These are phyloP conservation scores for Salpingus planirostris DNA, from an alignment of 2,888 invertebrate genomes.

Conservation along the genomic window DNA sequence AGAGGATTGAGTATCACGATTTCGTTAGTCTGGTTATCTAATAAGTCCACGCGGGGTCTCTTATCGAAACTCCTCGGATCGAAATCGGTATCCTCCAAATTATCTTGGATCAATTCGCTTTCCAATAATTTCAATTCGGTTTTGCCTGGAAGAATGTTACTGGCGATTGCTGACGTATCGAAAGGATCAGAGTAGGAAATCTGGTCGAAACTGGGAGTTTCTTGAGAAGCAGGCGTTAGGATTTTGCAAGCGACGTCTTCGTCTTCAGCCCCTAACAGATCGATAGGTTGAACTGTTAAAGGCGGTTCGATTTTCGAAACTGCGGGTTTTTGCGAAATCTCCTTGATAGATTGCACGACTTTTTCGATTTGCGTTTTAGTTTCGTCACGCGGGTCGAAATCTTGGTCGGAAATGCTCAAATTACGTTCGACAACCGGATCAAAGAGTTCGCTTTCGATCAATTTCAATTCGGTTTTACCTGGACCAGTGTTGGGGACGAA, in stretches of 20 bases:
- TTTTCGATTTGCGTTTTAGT: constrained; percentile 29
- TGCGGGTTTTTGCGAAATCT: constrained; percentile 36
- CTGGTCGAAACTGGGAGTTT: constrained; percentile 27
- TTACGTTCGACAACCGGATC: constrained; percentile 27
- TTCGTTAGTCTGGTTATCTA: constrained; percentile 29
- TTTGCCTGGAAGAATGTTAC: constrained; percentile 65
- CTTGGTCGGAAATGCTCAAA: constrained; percentile 56
- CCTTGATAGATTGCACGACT: constrained; percentile 40
- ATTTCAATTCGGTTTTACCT: constrained; percentile 49
- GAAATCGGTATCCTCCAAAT: constrained; percentile 46
- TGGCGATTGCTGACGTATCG: constrained; percentile 79
- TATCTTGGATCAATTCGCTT: constrained; percentile 59
- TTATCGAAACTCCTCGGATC: constrained; percentile 43
- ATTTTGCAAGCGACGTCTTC: constrained; percentile 61
- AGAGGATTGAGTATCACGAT: constrained; percentile 36
- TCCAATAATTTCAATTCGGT: constrained; percentile 71
- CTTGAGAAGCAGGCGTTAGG: constrained; percentile 52
- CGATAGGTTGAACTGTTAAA: constrained; percentile 30
- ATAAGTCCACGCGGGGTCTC: constrained; percentile 23
- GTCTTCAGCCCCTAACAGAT: constrained; percentile 46
- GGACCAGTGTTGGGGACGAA: constrained; percentile 47
- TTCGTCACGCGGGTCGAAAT: constrained; percentile 48
- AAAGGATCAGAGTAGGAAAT: constrained; percentile 65
- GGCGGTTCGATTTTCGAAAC: constrained; percentile 13
- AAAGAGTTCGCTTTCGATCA: constrained; percentile 48